phyloP scores from a whole-genome alignment of 1,140 invertebrate species.

The Drosophila dunni region DNA sequence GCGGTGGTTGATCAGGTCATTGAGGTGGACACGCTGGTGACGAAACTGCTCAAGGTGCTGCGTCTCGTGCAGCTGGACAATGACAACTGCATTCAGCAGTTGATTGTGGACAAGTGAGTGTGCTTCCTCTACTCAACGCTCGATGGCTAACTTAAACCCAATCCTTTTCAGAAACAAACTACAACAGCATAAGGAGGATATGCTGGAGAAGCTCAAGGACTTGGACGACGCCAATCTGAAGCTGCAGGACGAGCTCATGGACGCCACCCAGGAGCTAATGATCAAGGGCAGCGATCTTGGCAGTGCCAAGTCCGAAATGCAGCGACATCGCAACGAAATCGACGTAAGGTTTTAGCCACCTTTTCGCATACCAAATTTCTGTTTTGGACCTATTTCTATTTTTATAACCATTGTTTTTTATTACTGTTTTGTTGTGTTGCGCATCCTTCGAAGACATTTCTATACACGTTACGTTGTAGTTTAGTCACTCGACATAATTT shows the following conservation, averaged over 20 bases:
- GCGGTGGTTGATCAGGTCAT: slow-evolving; percentile 90
- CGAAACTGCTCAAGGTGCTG: slow-evolving; percentile 90
- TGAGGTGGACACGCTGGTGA: slow-evolving; percentile 90
- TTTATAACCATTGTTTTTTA: too few species aligned
- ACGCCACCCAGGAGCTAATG: slow-evolving; percentile 85
- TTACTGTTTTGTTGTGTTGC: slow-evolving; percentile 48
- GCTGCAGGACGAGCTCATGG: slow-evolving; percentile 86
- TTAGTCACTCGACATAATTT: slow-evolving; percentile 62
- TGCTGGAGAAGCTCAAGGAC: slow-evolving; percentile 86
- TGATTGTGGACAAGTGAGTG: slow-evolving; percentile 85
- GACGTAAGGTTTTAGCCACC: slow-evolving; percentile 84
- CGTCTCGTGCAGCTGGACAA: slow-evolving; percentile 89
- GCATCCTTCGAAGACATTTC: slow-evolving; percentile 79
- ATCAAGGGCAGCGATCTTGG: slow-evolving; percentile 85
- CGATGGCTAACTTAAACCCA: background rate
- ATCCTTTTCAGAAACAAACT: slow-evolving; percentile 70
- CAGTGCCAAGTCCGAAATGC: slow-evolving; percentile 85
- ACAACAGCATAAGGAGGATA: slow-evolving; percentile 84
- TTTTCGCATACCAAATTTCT: slow-evolving; percentile 8
- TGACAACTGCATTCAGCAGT: slow-evolving; percentile 88
- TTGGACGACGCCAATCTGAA: slow-evolving; percentile 86
- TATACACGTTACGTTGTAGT: slow-evolving; percentile 64
- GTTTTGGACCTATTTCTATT: slow-evolving; percentile 10
- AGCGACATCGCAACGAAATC: slow-evolving; percentile 85
- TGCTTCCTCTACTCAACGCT: background rate